phyloP scores from a whole-genome alignment of 2,888 invertebrate species.

The Drosophila barbarae region DNA sequence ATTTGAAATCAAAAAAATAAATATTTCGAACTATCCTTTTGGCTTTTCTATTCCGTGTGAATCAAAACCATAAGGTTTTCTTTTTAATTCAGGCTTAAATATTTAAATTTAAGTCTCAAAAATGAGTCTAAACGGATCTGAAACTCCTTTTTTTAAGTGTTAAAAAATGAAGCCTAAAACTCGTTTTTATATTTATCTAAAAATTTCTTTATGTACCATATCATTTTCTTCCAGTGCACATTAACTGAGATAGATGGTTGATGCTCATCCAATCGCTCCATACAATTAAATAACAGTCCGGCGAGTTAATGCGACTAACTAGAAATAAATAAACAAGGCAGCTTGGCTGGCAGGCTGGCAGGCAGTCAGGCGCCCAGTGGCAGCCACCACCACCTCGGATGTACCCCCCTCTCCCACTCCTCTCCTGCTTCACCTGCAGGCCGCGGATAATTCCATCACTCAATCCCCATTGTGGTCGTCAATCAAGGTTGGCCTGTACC shows the following conservation, averaged over 20 bases:
- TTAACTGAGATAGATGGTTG: slow-evolving; percentile 7
- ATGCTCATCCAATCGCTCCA: slow-evolving; percentile 43
- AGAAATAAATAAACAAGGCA: slow-evolving; percentile 70
- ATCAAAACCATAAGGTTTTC: too few relatives aligned
- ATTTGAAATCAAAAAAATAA: too few relatives aligned
- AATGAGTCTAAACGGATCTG: too few relatives aligned
- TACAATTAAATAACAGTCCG: slow-evolving; percentile 65
- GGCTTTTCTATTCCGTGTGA: too few relatives aligned
- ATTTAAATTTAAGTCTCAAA: too few relatives aligned
- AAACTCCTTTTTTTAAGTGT: too few relatives aligned
- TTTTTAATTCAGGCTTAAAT: too few relatives aligned
- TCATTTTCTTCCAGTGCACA: slow-evolving; percentile 5
- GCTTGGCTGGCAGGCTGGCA: background rate
- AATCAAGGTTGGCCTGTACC: slow-evolving; percentile 40
- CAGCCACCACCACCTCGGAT: slow-evolving; percentile 25
- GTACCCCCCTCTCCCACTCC: background rate
- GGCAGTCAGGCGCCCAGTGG: slow-evolving; percentile 48
- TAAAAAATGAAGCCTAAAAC: too few relatives aligned
- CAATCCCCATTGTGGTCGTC: slow-evolving; percentile 43
- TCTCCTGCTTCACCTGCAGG: background rate
- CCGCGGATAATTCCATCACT: slow-evolving; percentile 27
- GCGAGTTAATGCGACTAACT: slow-evolving; percentile 66
- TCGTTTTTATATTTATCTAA: too few relatives aligned
- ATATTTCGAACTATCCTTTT: too few relatives aligned
- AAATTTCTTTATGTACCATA: too few relatives aligned